Conservation (phyloP, 2,797 vertebrate genomes). For the Pelodytes ibericus region DNA sequence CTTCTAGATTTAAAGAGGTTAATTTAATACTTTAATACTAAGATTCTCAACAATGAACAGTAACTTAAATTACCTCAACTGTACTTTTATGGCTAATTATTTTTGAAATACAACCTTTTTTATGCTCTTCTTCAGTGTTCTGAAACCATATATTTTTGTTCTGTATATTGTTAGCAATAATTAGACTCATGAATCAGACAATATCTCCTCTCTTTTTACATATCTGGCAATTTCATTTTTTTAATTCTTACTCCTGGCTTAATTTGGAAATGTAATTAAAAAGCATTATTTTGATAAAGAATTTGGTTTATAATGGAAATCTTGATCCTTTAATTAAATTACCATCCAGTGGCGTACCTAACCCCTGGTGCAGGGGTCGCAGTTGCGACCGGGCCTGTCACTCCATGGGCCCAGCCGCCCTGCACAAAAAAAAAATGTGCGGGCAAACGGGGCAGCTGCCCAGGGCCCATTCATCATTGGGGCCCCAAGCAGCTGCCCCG, state of each 20-base stretch:
- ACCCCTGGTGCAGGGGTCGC: too few relatives aligned
- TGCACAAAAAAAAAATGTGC: too few relatives aligned
- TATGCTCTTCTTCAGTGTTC: not conserved
- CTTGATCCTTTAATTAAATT: not conserved
- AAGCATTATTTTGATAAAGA: not conserved
- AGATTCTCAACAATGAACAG: not conserved
- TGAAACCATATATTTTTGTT: not conserved
- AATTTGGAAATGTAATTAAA: not conserved
- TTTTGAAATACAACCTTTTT: not conserved
- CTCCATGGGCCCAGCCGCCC: too few relatives aligned
- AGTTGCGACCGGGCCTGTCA: too few relatives aligned
- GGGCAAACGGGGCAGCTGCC: too few relatives aligned
- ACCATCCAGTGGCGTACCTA: too few relatives aligned
- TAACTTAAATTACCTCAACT: not conserved
- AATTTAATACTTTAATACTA: not conserved
- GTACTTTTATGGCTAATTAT: not conserved
- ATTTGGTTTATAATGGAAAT: not conserved
- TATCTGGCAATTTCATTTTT: not conserved
- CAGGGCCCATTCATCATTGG: too few relatives aligned
- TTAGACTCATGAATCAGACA: not conserved
- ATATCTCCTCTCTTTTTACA: not conserved
- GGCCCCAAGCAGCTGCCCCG: too few relatives aligned
- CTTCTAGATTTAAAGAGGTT: too few relatives aligned
- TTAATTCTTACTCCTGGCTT: not conserved
- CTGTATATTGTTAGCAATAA: not conserved